A percentile compares a stretch with the other conserved stretches of the same genome.
Evolutionary conservation across 2,797 vertebrate species (phyloP).

Genomic region (Sebastes matsubarae): DNA sequence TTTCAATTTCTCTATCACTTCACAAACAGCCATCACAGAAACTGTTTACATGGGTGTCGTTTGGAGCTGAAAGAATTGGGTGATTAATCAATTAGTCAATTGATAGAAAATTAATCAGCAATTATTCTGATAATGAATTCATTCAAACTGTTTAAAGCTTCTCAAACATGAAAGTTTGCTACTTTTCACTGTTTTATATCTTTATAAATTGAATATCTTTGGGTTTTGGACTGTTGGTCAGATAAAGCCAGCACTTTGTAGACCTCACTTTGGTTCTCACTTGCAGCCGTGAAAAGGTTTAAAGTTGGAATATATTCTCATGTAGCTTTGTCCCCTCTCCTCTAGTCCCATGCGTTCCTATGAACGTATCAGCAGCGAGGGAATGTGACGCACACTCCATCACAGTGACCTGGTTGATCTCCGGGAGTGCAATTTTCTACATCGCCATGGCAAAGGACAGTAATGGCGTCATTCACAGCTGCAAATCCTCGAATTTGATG

Average conservation of each 20-base stretch:
- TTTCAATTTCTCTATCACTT: not conserved
- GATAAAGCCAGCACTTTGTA: not conserved
- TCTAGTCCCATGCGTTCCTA: constrained; percentile 80
- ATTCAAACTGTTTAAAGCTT: not conserved
- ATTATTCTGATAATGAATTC: not conserved
- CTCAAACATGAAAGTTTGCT: not conserved
- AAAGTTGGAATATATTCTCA: not conserved
- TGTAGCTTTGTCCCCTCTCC: not conserved
- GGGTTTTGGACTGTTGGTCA: not conserved
- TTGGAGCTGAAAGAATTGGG: not conserved
- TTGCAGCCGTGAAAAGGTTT: not conserved
- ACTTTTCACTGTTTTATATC: not conserved
- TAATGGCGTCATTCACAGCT: constrained; percentile 51
- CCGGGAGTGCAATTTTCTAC: constrained; percentile 68
- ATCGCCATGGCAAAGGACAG: constrained; percentile 58
- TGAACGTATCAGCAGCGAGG: constrained; percentile 60
- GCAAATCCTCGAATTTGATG: constrained; percentile 40
- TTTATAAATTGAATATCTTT: not conserved
- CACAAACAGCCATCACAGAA: not conserved
- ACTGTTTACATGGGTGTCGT: not conserved
- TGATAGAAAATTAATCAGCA: not conserved
- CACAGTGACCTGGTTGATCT: constrained; percentile 68
- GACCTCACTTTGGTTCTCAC: not conserved
- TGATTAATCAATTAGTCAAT: not conserved
- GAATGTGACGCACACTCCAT: constrained; percentile 76